phyloP scores from a whole-genome alignment of 2,113 vertebrate species.

The Lucifuga dentata region DNA sequence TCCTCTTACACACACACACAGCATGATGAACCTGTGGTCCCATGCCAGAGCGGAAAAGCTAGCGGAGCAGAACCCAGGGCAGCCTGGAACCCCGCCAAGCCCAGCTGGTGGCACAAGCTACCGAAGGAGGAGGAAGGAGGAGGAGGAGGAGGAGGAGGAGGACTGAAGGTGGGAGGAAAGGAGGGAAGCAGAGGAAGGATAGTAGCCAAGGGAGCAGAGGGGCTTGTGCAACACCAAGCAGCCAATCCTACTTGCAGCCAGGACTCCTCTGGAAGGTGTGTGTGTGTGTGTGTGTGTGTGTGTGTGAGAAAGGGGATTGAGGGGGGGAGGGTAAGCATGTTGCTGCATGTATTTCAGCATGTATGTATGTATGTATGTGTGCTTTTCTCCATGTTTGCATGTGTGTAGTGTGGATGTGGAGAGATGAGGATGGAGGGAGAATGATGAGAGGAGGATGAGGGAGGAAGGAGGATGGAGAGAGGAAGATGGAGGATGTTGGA shows the following conservation, averaged over 20 bases:
- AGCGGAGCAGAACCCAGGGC: slow-evolving; percentile 70
- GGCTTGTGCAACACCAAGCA: slow-evolving; percentile 22
- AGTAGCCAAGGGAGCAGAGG: slow-evolving; percentile 25
- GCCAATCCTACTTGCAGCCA: slow-evolving; percentile 5
- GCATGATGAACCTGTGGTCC: slow-evolving; percentile 61
- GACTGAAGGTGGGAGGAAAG: not conserved
- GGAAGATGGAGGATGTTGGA: no score
- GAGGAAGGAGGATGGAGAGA: no score
- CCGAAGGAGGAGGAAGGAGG: slow-evolving; percentile 31
- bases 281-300: slow-evolving; percentile 5
- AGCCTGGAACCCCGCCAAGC: slow-evolving; percentile 64
- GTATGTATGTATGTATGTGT: not conserved
- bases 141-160: slow-evolving; percentile 37
- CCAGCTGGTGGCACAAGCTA: slow-evolving; percentile 59
- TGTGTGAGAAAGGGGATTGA: slow-evolving; percentile 10
- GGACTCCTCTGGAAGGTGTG: slow-evolving; percentile 12
- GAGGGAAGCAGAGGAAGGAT: not conserved
- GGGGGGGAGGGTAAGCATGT: slow-evolving; percentile 33
- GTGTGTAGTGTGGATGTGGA: slow-evolving; percentile 48
- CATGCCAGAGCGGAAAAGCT: slow-evolving; percentile 67
- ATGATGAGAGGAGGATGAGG: no score
- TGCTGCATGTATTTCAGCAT: slow-evolving; percentile 24
- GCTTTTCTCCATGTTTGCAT: slow-evolving; percentile 20
- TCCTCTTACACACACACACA: slow-evolving; percentile 7
- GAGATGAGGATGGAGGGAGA: slow-evolving; percentile 35